Conservation (phyloP, 2,797 vertebrate species). For the Enteromius mattozi region DNA sequence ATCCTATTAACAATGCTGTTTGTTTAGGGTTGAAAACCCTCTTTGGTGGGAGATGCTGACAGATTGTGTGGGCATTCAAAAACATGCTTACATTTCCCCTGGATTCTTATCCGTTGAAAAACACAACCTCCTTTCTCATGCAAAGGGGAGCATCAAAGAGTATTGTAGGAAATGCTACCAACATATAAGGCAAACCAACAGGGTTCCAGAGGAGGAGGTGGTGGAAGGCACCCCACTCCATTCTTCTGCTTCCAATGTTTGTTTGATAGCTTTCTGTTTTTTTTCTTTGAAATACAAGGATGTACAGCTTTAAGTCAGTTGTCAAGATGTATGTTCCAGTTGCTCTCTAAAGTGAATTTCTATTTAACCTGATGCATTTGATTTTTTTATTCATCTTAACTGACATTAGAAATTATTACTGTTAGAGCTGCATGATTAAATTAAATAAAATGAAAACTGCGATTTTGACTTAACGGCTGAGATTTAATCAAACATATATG, state of each 20-base stretch:
- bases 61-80: slow-evolving; percentile 51
- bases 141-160: slow-evolving; percentile 12
- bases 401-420: not conserved
- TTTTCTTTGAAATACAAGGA: not conserved
- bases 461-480: not conserved
- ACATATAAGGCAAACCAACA: slow-evolving; percentile 17
- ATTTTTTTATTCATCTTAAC: not conserved
- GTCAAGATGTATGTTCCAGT: not conserved
- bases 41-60: slow-evolving; percentile 42
- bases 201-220: not conserved
- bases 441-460: not conserved
- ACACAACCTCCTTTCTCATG: slow-evolving; percentile 3
- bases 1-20: slow-evolving; percentile 57
- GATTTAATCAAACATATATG: not conserved
- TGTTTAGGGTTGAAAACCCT: slow-evolving; percentile 54
- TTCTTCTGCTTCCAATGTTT: slow-evolving; percentile 3
- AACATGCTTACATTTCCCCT: slow-evolving; percentile 61
- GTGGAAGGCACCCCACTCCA: not conserved
- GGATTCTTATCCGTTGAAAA: slow-evolving; percentile 61
- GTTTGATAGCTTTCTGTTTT: not conserved
- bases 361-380: not conserved
- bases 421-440: not conserved
- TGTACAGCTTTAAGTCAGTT: not conserved
- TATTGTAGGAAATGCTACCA: slow-evolving; percentile 18
- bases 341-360: not conserved